Percentiles rank a stretch among this genome's conserved stretches.
Evolutionary conservation across 1,140 invertebrate species (phyloP).

Genomic region (Hycleus cichorii): DNA sequence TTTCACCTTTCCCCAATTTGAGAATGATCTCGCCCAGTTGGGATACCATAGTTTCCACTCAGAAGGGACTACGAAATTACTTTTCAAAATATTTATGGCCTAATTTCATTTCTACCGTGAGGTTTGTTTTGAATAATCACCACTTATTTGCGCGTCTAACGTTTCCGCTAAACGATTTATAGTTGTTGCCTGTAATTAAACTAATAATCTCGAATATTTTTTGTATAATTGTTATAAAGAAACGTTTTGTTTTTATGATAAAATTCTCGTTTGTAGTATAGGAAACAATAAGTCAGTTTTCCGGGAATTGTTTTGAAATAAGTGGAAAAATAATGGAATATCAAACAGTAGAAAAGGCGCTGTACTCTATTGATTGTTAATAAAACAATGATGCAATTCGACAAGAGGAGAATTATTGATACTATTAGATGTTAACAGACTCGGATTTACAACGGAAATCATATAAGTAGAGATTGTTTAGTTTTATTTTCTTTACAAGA

Average conservation of each 20-base stretch:
- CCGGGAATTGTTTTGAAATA: too few species aligned
- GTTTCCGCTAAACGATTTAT: too few species aligned
- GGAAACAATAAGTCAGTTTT: too few species aligned
- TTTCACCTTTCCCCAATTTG: constrained; percentile 8
- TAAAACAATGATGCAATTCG: background rate
- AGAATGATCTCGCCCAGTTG: constrained; percentile 12
- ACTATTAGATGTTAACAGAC: constrained; percentile 10
- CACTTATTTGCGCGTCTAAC: constrained; percentile 9
- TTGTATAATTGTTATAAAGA: too few species aligned
- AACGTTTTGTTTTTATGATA: too few species aligned
- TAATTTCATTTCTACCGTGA: constrained; percentile 15
- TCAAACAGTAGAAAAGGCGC: too few species aligned
- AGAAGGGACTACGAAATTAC: constrained; percentile 15
- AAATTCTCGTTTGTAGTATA: too few species aligned
- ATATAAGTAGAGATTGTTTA: constrained; percentile 11
- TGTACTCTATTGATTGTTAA: too few species aligned
- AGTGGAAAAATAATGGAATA: too few species aligned
- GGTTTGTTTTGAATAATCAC: constrained; percentile 14
- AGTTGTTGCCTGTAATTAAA: too few species aligned
- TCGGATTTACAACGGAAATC: constrained; percentile 10
- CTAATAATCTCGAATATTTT: too few species aligned
- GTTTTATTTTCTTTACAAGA: constrained; percentile 9
- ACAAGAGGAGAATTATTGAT: constrained; percentile 8
- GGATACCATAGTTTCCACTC: constrained; percentile 4
- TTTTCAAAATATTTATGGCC: constrained; percentile 21